Percentiles rank a stretch among this genome's conserved stretches.
These are phyloP conservation scores for Anolis apletophallus DNA, from an alignment of 2,797 vertebrate species.

Conservation along the genomic window DNA sequence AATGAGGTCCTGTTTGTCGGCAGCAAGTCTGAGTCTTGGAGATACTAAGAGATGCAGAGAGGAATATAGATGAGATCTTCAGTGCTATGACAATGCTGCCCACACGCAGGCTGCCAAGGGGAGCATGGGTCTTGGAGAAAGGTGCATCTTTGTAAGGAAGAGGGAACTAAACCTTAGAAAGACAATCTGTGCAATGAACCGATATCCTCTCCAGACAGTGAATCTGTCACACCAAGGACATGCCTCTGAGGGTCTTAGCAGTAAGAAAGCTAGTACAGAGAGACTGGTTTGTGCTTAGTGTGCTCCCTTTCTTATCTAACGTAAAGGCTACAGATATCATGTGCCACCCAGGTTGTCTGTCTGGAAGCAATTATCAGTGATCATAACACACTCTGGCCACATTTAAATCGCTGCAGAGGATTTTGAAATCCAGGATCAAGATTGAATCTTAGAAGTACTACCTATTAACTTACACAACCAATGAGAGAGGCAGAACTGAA, in stretches of 20 bases:
- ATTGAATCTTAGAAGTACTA: background rate
- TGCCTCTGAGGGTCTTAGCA: background rate
- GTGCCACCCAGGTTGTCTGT: background rate
- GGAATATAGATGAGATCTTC: background rate
- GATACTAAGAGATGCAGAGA: background rate
- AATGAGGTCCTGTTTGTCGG: background rate
- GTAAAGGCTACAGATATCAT: background rate
- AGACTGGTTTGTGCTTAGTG: background rate
- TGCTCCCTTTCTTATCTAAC: background rate
- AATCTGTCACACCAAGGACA: background rate
- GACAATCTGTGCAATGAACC: background rate
- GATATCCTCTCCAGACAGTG: background rate
- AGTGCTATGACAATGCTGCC: background rate
- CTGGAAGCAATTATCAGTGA: no score
- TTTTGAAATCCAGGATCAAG: background rate
- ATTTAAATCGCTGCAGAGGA: background rate
- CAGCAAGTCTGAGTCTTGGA: background rate
- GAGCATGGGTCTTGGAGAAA: background rate
- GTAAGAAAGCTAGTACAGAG: background rate
- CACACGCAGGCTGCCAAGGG: background rate
- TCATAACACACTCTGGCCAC: background rate
- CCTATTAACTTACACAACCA: background rate
- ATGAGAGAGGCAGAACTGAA: background rate
- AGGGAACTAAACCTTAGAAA: background rate
- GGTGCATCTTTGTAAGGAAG: background rate